Evolutionary conservation across 2,888 invertebrate genomes (phyloP).

Genomic region (Spisula solida): DNA sequence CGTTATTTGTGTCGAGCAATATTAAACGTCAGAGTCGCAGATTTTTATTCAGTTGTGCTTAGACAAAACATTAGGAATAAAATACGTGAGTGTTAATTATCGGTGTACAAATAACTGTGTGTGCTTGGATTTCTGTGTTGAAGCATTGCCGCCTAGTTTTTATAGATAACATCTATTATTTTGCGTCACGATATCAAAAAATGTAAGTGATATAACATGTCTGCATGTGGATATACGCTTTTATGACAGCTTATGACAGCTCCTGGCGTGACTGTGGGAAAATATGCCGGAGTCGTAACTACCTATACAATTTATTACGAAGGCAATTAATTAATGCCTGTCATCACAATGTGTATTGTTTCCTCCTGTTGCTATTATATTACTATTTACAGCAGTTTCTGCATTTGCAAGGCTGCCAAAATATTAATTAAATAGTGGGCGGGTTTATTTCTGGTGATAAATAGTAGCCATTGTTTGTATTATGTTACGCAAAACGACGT

Average conservation of each 20-base stretch:
- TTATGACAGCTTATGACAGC: background rate
- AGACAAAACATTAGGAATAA: background rate
- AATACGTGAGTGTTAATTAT: background rate
- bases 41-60: background rate
- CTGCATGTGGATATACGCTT: background rate
- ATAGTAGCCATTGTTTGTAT: too few species aligned
- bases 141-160: conserved; percentile 3
- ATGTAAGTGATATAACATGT: background rate
- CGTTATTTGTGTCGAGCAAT: background rate
- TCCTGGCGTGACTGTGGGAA: background rate
- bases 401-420: background rate
- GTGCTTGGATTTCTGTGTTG: background rate
- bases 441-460: conserved; percentile 6
- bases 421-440: background rate
- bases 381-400: background rate
- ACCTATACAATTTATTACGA: background rate
- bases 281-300: conserved; percentile 12
- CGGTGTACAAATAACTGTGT: background rate
- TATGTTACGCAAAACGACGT: too few species aligned
- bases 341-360: background rate
- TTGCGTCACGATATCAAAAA: conserved; percentile 12
- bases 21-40: background rate
- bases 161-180: background rate
- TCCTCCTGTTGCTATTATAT: background rate
- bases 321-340: conserved; percentile 5